Conservation (phyloP, 2,113 vertebrate species). For the Tyto alba region DNA sequence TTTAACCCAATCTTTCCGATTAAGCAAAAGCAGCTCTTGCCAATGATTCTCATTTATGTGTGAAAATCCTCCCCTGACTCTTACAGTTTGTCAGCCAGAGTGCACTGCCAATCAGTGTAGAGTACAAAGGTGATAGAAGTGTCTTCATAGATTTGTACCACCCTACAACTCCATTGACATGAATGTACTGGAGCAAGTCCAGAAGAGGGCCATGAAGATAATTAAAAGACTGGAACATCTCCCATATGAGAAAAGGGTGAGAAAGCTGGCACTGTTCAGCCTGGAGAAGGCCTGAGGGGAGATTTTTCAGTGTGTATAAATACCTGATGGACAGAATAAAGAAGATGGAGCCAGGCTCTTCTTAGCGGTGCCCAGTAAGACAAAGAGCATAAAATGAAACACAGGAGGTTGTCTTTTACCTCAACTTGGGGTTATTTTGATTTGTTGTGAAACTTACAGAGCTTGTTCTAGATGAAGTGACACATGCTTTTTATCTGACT, state of each 20-base stretch:
- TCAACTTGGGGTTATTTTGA: background rate
- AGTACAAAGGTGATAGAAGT: background rate
- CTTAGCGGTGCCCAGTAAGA: background rate
- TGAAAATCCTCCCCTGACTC: background rate
- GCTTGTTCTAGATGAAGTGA: background rate
- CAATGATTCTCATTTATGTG: background rate
- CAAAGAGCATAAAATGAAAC: background rate
- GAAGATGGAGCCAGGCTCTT: background rate
- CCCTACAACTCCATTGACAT: background rate
- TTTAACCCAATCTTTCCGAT: background rate
- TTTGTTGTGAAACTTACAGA: background rate
- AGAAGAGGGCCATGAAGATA: background rate
- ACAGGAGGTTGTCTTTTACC: background rate
- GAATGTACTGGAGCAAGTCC: background rate
- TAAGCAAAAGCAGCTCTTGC: background rate
- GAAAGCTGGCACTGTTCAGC: background rate
- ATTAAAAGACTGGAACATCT: background rate
- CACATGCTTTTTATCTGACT: too few species aligned
- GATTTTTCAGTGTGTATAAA: background rate
- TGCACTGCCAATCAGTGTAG: background rate
- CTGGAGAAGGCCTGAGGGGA: background rate
- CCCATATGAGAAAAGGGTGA: background rate
- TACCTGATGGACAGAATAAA: background rate
- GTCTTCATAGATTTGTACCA: background rate
- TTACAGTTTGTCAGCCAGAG: background rate